Evolutionary conservation across 2,113 vertebrate species (phyloP).

Genomic region (Sceloporus undulatus): DNA sequence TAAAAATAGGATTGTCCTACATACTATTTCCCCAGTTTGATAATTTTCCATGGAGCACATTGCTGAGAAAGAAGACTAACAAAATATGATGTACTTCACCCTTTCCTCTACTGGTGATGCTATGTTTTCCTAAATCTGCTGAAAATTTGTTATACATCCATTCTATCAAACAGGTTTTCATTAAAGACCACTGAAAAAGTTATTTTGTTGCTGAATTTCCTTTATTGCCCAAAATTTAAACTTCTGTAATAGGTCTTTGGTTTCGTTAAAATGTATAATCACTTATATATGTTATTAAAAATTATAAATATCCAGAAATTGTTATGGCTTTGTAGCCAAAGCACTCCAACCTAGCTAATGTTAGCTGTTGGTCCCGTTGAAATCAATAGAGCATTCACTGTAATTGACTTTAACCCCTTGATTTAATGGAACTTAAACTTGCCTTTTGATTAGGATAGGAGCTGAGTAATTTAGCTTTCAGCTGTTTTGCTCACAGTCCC

Average conservation of each 20-base stretch:
- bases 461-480: not conserved
- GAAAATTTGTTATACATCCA: constrained; percentile 72
- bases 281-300: constrained; percentile 18
- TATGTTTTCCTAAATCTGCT: constrained; percentile 57
- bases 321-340: not conserved
- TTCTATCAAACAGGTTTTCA: constrained; percentile 80
- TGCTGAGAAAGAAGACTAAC: constrained; percentile 15
- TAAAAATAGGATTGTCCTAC: constrained; percentile 31
- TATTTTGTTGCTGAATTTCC: constrained; percentile 48
- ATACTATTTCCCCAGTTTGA: constrained; percentile 36
- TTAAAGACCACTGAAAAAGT: constrained; percentile 69
- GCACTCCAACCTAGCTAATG: not conserved
- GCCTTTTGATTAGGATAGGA: no score
- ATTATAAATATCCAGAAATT: constrained; percentile 25
- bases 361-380: not conserved
- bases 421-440: not conserved
- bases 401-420: not conserved
- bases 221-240: constrained; percentile 28
- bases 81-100: constrained; percentile 38
- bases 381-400: not conserved
- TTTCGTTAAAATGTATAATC: not conserved
- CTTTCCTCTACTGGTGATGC: constrained; percentile 52
- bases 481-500: not conserved
- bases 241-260: constrained; percentile 17
- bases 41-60: constrained; percentile 42